These are phyloP conservation scores for Aphidoletes aphidimyza DNA, from an alignment of 2,888 invertebrate species.

Conservation along the genomic window DNA sequence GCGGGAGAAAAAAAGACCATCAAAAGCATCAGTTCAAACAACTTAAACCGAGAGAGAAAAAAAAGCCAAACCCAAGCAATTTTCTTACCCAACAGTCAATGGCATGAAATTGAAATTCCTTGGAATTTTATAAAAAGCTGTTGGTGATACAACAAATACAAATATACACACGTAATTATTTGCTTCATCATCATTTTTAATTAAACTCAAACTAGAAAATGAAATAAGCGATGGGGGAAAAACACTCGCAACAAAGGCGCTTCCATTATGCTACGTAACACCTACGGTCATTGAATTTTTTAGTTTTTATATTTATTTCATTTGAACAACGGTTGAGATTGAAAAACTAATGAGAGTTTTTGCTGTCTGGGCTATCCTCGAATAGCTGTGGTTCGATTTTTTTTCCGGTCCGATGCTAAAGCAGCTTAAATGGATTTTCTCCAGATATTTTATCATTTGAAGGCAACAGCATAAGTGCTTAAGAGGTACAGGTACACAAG, in stretches of 20 bases:
- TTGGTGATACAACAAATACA: background rate
- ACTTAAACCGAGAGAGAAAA: background rate
- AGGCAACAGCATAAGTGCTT: slow-evolving; percentile 20
- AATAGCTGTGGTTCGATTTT: no score
- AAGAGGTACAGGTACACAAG: background rate
- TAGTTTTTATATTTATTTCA: background rate
- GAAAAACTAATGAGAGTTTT: background rate
- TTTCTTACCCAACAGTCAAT: background rate
- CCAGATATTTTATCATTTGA: background rate
- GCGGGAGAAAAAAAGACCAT: background rate
- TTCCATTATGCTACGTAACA: background rate
- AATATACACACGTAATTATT: slow-evolving; percentile 23
- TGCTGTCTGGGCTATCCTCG: background rate
- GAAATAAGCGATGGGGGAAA: background rate
- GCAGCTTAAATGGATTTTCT: slow-evolving; percentile 12
- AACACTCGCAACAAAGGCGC: background rate
- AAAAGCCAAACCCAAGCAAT: background rate
- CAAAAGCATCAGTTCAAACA: background rate
- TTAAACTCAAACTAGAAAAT: slow-evolving; percentile 11
- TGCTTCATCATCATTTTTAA: slow-evolving; percentile 46
- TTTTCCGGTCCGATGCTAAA: background rate
- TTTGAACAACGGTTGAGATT: background rate
- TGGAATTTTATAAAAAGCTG: slow-evolving; percentile 2
- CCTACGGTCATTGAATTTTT: background rate
- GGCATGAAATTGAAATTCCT: background rate